These are phyloP conservation scores for Parus major DNA, from an alignment of 2,113 vertebrate genomes.

Conservation along the genomic window DNA sequence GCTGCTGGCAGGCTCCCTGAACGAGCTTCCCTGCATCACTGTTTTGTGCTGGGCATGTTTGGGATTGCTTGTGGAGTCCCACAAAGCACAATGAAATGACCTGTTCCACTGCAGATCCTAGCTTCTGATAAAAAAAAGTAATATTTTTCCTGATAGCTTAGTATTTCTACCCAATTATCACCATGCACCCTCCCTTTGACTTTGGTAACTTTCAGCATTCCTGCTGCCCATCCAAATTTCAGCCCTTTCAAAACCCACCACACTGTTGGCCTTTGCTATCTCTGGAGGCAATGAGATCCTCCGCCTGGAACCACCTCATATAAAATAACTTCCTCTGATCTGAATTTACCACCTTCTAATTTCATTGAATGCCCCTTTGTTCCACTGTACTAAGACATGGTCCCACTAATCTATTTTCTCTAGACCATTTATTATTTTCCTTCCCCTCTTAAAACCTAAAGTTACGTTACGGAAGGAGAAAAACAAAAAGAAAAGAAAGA, in stretches of 20 bases:
- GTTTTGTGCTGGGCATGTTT: neutral
- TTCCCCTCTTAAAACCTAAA: conserved; percentile 4
- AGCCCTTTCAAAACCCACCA: neutral
- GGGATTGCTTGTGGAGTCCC: neutral
- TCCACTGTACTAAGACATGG: neutral
- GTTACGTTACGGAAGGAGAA: neutral
- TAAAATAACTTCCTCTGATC: neutral
- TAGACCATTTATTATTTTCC: conserved; percentile 24
- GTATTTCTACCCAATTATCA: neutral
- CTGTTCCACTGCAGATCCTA: neutral
- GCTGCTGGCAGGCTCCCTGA: neutral
- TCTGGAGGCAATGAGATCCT: neutral
- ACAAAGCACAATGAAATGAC: neutral
- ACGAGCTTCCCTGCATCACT: neutral
- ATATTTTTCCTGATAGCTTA: neutral
- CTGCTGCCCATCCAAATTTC: neutral
- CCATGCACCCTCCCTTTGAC: accelerated
- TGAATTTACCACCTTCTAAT: neutral
- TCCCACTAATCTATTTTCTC: neutral
- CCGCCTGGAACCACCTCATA: neutral
- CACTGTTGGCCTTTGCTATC: no score
- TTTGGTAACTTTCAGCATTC: neutral
- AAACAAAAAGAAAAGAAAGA: neutral
- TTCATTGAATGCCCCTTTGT: neutral
- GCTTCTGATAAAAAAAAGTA: neutral